Base-by-base conservation (phyloP, 1,140 invertebrate species). In the Sinonovacula constricta region DNA sequence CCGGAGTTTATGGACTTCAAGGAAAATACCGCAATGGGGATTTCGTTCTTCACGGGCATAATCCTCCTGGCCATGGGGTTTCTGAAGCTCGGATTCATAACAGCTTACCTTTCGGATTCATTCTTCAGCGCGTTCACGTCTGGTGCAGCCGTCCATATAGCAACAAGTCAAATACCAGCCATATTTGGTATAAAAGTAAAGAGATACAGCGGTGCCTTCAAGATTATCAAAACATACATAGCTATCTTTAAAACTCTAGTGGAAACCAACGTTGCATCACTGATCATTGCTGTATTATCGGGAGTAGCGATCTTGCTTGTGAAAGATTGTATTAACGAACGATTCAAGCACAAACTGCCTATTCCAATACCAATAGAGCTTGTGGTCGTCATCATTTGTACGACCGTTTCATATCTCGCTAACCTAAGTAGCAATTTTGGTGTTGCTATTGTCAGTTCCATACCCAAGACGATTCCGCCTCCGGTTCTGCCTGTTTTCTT, bases 61-160 rank as follows among this genome's bases (percentile, higher is more conserved):
- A 86, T 89, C 65, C 83, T 88, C 62, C 70, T 97, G 1, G 78
- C 93, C 7, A 96, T 98, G 95, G 96, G 95, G 81, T 86, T 95
- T 56, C 92, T 97, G 18, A 93, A 95, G 28, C 91, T 98, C 65
- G 97, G 97, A 3, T 94, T 95, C 31, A 92, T 98, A 70, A 95
- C 95, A 15, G 94, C 95, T 0, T 92, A 98, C 45, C 92, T 99
- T 10, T 97, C 96, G 0, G 96, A 98, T 86, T 95, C 96, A 0
- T 92, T 99, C 77, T 95, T 98, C 0, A 96, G 94, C 81, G 96
- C 96, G 0, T 98, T 98, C 87, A 98, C 96, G 0, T 97, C 96
- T 0, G 97, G 95, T 0, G 96, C 97, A 2, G 96, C 96, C 0
- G 91, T 97, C 68, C 96, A 98, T 85, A 97, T 98, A 14, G 91